A percentile compares a stretch with the other conserved stretches of the same genome.
Evolutionary conservation across 2,888 invertebrate genomes (phyloP).

Genomic region (Drosophila anomelani): DNA sequence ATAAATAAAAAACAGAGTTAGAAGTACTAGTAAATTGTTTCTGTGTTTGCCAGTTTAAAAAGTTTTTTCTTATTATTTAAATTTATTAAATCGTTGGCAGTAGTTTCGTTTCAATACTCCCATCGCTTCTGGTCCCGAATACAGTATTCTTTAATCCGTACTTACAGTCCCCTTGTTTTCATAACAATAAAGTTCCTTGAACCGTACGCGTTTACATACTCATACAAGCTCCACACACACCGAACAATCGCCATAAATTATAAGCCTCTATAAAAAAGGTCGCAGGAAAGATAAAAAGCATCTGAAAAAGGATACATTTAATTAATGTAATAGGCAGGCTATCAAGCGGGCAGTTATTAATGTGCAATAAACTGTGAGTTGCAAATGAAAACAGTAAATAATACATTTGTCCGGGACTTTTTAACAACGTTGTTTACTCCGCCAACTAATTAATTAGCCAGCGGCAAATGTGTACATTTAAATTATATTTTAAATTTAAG

Average conservation of each 20-base stretch:
- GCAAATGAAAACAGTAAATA: constrained; percentile 17
- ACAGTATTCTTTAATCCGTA: not conserved
- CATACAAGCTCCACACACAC: not conserved
- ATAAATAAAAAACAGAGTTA: not conserved
- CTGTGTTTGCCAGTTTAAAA: not conserved
- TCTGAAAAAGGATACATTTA: constrained; percentile 10
- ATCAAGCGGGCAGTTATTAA: constrained; percentile 23
- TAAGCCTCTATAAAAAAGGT: constrained; percentile 7
- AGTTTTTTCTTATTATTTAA: not conserved
- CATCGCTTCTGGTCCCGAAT: not conserved
- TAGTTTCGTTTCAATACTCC: not conserved
- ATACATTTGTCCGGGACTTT: constrained; percentile 4
- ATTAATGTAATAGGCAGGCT: constrained; percentile 24
- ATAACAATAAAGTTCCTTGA: not conserved
- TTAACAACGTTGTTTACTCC: constrained; percentile 6
- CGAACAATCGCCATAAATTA: constrained; percentile 11
- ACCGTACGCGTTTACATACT: not conserved
- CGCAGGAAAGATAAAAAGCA: constrained; percentile 4
- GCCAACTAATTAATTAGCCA: not conserved
- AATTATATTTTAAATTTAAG: constrained; percentile 7
- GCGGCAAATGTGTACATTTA: not conserved
- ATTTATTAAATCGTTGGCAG: not conserved
- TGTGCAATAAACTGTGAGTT: constrained; percentile 20
- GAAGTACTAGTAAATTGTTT: not conserved
- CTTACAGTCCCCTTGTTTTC: not conserved